A percentile compares a stretch with the other conserved stretches of the same genome.
phyloP scores from a whole-genome alignment of 2,113 vertebrate genomes.

The Oryzias javanicus region DNA sequence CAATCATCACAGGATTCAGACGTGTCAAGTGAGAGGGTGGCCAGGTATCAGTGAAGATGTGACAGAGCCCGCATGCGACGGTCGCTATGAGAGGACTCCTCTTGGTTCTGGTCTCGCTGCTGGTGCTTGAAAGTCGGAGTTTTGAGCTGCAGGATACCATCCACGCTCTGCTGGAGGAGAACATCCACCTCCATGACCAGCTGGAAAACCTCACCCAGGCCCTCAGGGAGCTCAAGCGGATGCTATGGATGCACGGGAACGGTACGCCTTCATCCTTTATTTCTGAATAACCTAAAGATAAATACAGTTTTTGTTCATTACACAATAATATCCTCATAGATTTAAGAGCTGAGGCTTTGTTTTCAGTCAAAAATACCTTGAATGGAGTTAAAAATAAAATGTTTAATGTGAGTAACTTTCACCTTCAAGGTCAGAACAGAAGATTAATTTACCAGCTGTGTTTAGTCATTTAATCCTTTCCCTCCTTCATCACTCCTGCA shows the following conservation, averaged over 20 bases:
- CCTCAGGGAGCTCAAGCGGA: slow-evolving; percentile 70
- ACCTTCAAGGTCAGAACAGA: slow-evolving; percentile 15
- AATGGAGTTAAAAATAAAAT: background rate
- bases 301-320: no score
- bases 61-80: background rate
- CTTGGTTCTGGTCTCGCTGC: slow-evolving; percentile 28
- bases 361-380: background rate
- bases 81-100: slow-evolving; percentile 44
- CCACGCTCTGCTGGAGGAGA: slow-evolving; percentile 79
- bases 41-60: slow-evolving; percentile 30
- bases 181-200: slow-evolving; percentile 78
- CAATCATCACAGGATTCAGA: slow-evolving; percentile 10
- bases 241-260: slow-evolving; percentile 72
- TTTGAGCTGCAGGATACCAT: slow-evolving; percentile 84
- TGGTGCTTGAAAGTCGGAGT: slow-evolving; percentile 36
- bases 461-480: slow-evolving; percentile 27
- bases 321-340: no score
- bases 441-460: slow-evolving; percentile 27
- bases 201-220: slow-evolving; percentile 80
- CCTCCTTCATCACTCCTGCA: background rate
- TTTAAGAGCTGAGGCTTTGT: background rate
- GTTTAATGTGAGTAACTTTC: background rate
- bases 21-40: background rate
- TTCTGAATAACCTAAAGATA: background rate
- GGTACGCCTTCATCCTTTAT: slow-evolving; percentile 52